Base-by-base conservation (phyloP, 2,888 invertebrate species). In the Oxystoma pomonae region DNA sequence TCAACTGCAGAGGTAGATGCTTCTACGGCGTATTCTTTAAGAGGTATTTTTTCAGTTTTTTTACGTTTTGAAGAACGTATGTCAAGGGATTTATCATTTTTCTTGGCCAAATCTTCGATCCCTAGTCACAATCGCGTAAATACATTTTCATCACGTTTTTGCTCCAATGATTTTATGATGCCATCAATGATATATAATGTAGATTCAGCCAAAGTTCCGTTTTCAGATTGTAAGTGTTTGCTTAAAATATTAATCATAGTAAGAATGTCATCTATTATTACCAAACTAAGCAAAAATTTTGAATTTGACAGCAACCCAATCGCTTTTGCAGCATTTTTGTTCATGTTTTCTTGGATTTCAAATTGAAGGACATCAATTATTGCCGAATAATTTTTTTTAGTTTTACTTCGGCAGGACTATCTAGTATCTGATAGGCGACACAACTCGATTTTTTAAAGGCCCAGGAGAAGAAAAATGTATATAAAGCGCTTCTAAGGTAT, bases 211-310 rank as follows among this genome's bases (percentile, higher is more conserved):
- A 60, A 60, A 5, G 60, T 60, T 7, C n/a, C 12, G n/a, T 52
- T 20, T 60, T 60, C 52, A 17, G 17, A 5, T 17, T 60, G 60
- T 18, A 59, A 22, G 1, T 60, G 22, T 35, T 60, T 60, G 17
- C 20, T 60, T 60, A 60, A 60, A 60, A 60, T 20, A 60, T 60
- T 60, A 35, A n/a, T n/a, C n/a, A n/a, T n/a, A n/a, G n/a, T n/a
- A n/a, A n/a, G n/a, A n/a, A n/a, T n/a, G n/a, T n/a, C n/a, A n/a
- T n/a, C n/a, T n/a, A n/a, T n/a, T n/a, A n/a, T n/a, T n/a, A n/a
- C n/a, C n/a, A n/a, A n/a, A n/a, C n/a, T n/a, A n/a, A n/a, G n/a
- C n/a, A n/a, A n/a, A n/a, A n/a, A n/a, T n/a, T n/a, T n/a, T n/a
- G n/a, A n/a, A n/a, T n/a, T n/a, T n/a, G n/a, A n/a, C n/a, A n/a